Base-by-base conservation (phyloP, 2,888 invertebrate species). In the Hyles lineata region DNA sequence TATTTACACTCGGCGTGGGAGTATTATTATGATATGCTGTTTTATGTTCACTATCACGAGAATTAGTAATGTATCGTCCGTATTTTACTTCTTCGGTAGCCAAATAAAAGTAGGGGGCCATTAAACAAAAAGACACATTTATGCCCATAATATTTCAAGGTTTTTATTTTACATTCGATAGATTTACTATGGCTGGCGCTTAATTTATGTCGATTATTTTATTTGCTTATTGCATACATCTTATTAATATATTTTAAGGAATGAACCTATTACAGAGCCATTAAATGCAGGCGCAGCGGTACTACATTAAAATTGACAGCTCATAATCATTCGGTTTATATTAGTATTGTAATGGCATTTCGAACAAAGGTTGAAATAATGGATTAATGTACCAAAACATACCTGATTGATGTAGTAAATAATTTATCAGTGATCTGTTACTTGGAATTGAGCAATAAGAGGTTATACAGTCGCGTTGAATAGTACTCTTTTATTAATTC, bases 41-140 rank as follows among this genome's bases (percentile, higher is more conserved):
- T 85, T 83, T 83, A 88, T 86, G 83, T 87, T 85, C 84, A 79
- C 80, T 79, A 75, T 81, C 84, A 86, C 82, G 87, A 86, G 86
- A 88, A 88, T 83, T 82, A 79, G 83, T 83, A 81, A 80, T 79
- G 77, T 78, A 77, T 78, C 76, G 77, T 77, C 73, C 79, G 58
- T 62, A 70, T 62, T 35, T 83, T 85, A 85, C 86, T 88, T 83
- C 86, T 90, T 89, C 92, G 90, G 92, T 87, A 92, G 93, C 92
- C 82, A 83, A 85, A 88, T 86, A 83, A 87, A 89, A 89, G 89
- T 87, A 89, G 82, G 79, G 79, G 83, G 83, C 88, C 85, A 89
- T 91, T 88, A 88, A 89, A 87, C 79, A 82, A 80, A 84, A 84
- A 87, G 89, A 90, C 89, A 90, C 83, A 84, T 91, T 91, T 91